phyloP scores from a whole-genome alignment of 2,113 vertebrate genomes.

The Poeciliopsis prolifica region DNA sequence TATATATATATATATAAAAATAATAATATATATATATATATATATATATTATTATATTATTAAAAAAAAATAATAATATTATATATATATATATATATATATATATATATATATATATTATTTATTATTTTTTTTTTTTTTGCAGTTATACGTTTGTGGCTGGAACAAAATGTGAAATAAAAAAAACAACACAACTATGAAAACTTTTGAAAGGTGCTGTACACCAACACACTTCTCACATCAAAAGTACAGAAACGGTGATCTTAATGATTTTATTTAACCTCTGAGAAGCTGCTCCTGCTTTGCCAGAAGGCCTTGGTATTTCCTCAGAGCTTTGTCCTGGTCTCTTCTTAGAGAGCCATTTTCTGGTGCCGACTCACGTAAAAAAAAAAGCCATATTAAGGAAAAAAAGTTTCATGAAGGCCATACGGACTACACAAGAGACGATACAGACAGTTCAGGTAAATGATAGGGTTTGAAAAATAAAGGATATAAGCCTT shows the following conservation, averaged over 20 bases:
- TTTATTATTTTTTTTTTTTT: neutral
- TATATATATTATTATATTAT: no score
- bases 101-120: no score
- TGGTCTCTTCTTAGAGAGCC: slow-evolving; percentile 91
- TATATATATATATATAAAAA: no score
- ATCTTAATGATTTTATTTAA: slow-evolving; percentile 3
- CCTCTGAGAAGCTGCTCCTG: slow-evolving; percentile 91
- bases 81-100: no score
- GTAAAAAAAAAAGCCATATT: slow-evolving; percentile 77
- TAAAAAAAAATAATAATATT: no score
- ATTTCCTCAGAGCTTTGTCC: slow-evolving; percentile 93
- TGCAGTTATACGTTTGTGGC: neutral
- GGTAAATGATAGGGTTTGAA: neutral
- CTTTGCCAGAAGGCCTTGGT: slow-evolving; percentile 90
- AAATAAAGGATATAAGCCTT: slow-evolving; percentile 93
- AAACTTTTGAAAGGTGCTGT: neutral
- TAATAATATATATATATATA: no score
- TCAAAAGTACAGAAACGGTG: neutral
- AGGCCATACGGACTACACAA: neutral
- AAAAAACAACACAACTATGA: neutral
- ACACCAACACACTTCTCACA: neutral
- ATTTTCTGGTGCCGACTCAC: slow-evolving; percentile 91
- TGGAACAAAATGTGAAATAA: no score
- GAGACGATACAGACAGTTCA: neutral
- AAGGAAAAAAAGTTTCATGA: slow-evolving; percentile 75